These are phyloP conservation scores for Megalopta genalis DNA, from an alignment of 1,140 invertebrate species.

Conservation along the genomic window DNA sequence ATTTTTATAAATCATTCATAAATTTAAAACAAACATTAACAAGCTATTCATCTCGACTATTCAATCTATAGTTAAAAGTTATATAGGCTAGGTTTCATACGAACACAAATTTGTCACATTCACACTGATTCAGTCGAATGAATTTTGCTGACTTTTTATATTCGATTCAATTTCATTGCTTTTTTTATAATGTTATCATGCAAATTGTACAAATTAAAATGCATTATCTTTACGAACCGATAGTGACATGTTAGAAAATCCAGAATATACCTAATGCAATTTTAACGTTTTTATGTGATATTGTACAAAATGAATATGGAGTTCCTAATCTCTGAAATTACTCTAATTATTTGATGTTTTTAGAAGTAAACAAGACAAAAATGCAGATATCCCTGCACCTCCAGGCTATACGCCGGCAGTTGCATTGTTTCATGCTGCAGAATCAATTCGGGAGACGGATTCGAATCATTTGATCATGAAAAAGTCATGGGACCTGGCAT, in stretches of 20 bases:
- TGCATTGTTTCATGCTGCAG: conserved; percentile 86
- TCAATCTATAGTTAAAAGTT: conserved; percentile 21
- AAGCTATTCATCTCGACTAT: not conserved
- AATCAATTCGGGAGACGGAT: conserved; percentile 88
- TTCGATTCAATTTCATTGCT: too few relatives aligned
- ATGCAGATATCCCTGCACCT: conserved; percentile 85
- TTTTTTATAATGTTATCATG: too few relatives aligned
- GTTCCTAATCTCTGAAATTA: too few relatives aligned
- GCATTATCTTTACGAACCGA: too few relatives aligned
- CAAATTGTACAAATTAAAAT: too few relatives aligned
- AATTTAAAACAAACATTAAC: not conserved
- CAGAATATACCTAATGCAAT: too few relatives aligned
- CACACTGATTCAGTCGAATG: too few relatives aligned
- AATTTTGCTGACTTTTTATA: too few relatives aligned
- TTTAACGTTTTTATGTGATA: too few relatives aligned
- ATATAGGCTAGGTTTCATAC: not conserved
- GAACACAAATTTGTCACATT: too few relatives aligned
- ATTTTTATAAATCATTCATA: not conserved
- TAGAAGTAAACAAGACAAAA: conserved; percentile 78
- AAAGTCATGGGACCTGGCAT: conserved; percentile 98
- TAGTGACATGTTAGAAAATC: too few relatives aligned
- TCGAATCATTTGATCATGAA: conserved; percentile 93
- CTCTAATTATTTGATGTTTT: conserved; percentile 30
- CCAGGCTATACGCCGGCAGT: conserved; percentile 90
- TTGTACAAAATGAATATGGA: too few relatives aligned